Conservation (phyloP, 2,888 invertebrate species). For the Serrognathus titanus region DNA sequence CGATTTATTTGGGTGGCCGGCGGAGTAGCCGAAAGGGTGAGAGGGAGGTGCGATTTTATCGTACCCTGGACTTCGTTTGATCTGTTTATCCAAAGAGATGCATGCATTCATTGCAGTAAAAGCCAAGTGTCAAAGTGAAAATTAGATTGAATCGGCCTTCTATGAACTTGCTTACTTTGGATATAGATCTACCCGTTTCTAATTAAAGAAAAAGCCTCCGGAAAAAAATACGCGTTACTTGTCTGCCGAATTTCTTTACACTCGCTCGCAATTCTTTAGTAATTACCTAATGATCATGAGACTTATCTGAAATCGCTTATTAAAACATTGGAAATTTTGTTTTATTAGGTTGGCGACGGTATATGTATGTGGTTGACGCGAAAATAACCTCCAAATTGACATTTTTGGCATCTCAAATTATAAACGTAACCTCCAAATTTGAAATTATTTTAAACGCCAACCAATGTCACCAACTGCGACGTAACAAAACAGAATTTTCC, state of each 20-base stretch:
- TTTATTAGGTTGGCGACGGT: too few species aligned
- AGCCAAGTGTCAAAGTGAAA: constrained; percentile 17
- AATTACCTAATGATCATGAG: too few species aligned
- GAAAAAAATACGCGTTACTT: too few species aligned
- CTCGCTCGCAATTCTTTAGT: too few species aligned
- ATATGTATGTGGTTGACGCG: too few species aligned
- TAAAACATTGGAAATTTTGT: background rate
- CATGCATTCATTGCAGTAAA: constrained; percentile 14
- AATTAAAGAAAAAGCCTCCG: background rate
- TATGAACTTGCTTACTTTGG: background rate
- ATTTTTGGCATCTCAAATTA: background rate
- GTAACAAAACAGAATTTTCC: too few species aligned
- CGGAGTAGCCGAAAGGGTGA: too few species aligned
- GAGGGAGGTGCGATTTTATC: constrained; percentile 23
- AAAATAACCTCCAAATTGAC: too few species aligned
- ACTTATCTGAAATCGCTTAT: background rate
- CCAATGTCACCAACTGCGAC: background rate
- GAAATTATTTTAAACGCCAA: background rate
- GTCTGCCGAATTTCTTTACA: too few species aligned
- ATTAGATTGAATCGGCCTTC: constrained; percentile 14
- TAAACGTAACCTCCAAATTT: background rate
- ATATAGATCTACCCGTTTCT: background rate
- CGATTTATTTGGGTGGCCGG: too few species aligned
- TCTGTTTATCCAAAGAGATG: constrained; percentile 14
- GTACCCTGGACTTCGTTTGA: constrained; percentile 20